phyloP scores from a whole-genome alignment of 2,113 vertebrate species.

The Oplegnathus fasciatus region DNA sequence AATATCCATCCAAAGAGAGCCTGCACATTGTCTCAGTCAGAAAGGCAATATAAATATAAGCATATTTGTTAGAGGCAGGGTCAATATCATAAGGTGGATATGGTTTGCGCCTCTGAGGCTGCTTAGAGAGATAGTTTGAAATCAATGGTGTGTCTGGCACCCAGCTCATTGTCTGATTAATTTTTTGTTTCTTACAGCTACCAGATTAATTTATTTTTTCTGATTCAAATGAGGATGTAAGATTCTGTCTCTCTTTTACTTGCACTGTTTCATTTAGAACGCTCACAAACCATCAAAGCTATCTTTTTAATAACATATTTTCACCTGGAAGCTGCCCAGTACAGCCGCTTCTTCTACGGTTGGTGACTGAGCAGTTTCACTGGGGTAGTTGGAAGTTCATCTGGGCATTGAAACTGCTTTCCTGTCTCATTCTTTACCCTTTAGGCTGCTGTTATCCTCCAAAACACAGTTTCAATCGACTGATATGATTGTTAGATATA shows the following conservation, averaged over 20 bases:
- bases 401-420: constrained; percentile 30
- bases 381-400: constrained; percentile 41
- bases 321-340: constrained; percentile 43
- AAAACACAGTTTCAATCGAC: not conserved
- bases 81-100: constrained; percentile 79
- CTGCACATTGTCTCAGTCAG: constrained; percentile 77
- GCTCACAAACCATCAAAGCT: not conserved
- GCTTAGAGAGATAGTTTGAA: constrained; percentile 76
- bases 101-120: constrained; percentile 71
- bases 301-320: constrained; percentile 32
- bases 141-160: constrained; percentile 74
- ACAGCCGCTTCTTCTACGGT: not conserved
- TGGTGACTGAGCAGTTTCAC: constrained; percentile 25
- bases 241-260: constrained; percentile 22
- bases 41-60: constrained; percentile 80
- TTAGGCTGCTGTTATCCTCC: not conserved
- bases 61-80: constrained; percentile 80
- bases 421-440: constrained; percentile 24
- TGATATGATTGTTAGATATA: not conserved
- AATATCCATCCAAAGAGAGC: constrained; percentile 77
- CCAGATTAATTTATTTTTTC: constrained; percentile 59
- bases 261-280: constrained; percentile 23
- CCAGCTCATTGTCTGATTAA: constrained; percentile 75
- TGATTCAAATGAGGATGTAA: constrained; percentile 39
- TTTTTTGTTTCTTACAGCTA: constrained; percentile 73